These are phyloP conservation scores for Patiria miniata DNA, from an alignment of 35 echinoderm and acorn worm genomes.

Conservation along the genomic window DNA sequence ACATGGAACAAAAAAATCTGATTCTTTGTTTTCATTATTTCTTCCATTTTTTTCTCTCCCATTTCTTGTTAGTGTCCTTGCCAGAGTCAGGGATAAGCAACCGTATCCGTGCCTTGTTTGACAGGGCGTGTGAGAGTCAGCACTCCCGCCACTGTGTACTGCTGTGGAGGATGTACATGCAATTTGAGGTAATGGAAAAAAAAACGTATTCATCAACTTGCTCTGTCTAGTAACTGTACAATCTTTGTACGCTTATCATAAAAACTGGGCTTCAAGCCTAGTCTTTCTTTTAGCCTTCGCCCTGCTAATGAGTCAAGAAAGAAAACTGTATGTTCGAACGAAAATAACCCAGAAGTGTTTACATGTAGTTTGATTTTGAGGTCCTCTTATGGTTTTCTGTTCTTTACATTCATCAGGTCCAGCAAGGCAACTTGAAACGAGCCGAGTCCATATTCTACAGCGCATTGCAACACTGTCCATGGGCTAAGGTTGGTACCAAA, in stretches of 20 bases:
- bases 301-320: too few species aligned
- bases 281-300: too few species aligned
- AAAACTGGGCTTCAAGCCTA: too few species aligned
- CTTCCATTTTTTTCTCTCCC: not conserved
- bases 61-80: conserved; percentile 4
- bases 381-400: not conserved
- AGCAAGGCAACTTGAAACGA: conserved; percentile 65
- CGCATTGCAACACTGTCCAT: conserved; percentile 85
- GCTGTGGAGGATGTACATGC: conserved; percentile 88
- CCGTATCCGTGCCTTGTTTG: conserved; percentile 88
- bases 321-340: too few species aligned
- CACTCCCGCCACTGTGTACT: conserved; percentile 80
- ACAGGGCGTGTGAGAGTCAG: conserved; percentile 58
- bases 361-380: not conserved
- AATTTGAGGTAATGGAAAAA: conserved; percentile 82
- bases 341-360: not conserved
- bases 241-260: too few species aligned
- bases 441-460: conserved; percentile 87
- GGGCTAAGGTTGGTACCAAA: conserved; percentile 77
- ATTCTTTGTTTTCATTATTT: not conserved
- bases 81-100: conserved; percentile 81
- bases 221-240: not conserved
- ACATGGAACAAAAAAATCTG: too few species aligned
- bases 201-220: not conserved
- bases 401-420: conserved; percentile 53